phyloP scores from a whole-genome alignment of 2,797 vertebrate species.

The Etheostoma nigrum region DNA sequence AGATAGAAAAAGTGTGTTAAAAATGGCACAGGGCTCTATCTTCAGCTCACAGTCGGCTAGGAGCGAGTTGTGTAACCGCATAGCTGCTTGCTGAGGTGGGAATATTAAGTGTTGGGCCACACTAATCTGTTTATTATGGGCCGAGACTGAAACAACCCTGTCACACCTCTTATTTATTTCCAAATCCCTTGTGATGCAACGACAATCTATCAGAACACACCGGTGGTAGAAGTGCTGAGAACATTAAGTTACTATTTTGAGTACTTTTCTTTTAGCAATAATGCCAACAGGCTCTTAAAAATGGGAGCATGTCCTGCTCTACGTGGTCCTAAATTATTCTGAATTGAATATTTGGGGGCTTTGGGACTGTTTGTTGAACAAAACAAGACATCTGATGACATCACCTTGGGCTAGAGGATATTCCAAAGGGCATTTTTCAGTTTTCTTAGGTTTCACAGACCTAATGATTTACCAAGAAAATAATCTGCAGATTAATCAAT shows the following conservation, averaged over 20 bases:
- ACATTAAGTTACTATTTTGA: too few relatives aligned
- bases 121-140: constrained; percentile 70
- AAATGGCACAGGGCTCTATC: constrained; percentile 39
- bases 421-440: not conserved
- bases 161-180: constrained; percentile 22
- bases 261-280: too few relatives aligned
- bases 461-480: not conserved
- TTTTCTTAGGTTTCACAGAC: not conserved
- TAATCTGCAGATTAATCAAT: too few relatives aligned
- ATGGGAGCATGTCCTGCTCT: not conserved
- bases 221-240: too few relatives aligned
- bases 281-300: not conserved
- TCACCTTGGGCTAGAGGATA: not conserved
- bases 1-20: constrained; percentile 44
- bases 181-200: constrained; percentile 39
- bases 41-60: constrained; percentile 8
- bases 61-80: constrained; percentile 49
- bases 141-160: constrained; percentile 39
- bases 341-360: not conserved
- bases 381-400: not conserved
- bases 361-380: not conserved
- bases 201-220: constrained; percentile 19
- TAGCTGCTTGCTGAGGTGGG: constrained; percentile 28
- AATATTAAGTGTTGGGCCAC: constrained; percentile 49
- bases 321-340: not conserved